Conservation (phyloP, 2,888 invertebrate genomes). For the Poecilus cupreus region DNA sequence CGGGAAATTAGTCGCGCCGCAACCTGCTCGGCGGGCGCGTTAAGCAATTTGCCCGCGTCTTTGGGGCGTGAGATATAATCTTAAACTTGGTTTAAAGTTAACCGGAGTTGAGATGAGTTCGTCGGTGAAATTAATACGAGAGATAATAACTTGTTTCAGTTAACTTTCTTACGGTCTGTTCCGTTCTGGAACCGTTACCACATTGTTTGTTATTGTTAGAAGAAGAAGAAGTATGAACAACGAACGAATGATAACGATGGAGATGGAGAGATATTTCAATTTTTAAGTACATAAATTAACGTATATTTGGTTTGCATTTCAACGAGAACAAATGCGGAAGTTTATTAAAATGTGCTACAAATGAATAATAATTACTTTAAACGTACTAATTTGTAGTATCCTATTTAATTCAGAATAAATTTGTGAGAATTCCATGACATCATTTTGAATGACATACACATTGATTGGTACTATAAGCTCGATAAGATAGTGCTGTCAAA, state of each 20-base stretch:
- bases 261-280: not conserved
- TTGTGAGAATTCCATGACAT: no score
- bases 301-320: not conserved
- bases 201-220: conserved; percentile 12
- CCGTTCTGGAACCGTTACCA: conserved; percentile 5
- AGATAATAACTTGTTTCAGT: conserved; percentile 40
- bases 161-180: conserved; percentile 6
- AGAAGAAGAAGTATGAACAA: not conserved
- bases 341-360: no score
- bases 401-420: no score
- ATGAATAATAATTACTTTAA: no score
- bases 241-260: not conserved
- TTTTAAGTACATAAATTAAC: not conserved
- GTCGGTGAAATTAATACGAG: conserved; percentile 35
- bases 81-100: conserved; percentile 45
- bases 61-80: conserved; percentile 45
- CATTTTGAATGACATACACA: no score
- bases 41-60: conserved; percentile 1
- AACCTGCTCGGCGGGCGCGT: not conserved
- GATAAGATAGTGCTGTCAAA: no score
- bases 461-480: no score
- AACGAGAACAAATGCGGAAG: no score
- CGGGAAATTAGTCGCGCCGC: not conserved
- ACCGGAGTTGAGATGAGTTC: conserved; percentile 37
- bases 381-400: no score